Base-by-base conservation (phyloP, 1,140 invertebrate genomes). In the Epicauta chinensis region DNA sequence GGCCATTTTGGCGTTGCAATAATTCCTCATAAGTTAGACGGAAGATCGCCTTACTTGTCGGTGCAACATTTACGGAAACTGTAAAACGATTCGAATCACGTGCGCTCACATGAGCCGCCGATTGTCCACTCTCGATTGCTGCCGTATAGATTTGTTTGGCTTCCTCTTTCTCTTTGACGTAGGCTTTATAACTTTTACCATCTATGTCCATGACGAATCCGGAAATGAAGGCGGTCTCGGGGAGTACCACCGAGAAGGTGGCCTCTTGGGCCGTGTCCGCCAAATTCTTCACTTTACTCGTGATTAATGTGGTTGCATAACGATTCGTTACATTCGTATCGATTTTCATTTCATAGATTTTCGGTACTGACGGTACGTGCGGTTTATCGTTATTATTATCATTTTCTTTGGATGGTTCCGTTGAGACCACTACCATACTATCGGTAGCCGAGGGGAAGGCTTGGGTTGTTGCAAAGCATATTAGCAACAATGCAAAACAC, bases 11-110 rank as follows among this genome's bases (percentile, higher is more conserved):
- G 4, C 80, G 68, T 2, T 68, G 63, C 7, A 84, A 64, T 3
- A 84, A 59, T 67, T 83, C 80, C 65, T 84, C 82, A 60, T 83
- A 84, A 0, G 77, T 81, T 40, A 84, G 64, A 55, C 82, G 80
- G 65, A 84, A 84, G 0, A 73, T 69, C 0, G 77, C 79, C 59
- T 77, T 77, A 3, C 70, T 75, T 37, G 74, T 65, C 0, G 79
- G 67, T 60, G 81, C 80, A 7, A 83, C 66, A 60, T 84, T 84
- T 3, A 82, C 75, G 2, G 75, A 77, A 2, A 80, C 77, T 2
- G 75, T 77, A 60, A 84, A 83, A 34, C 76, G 72, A 59, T 83
- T 83, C 0, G 81, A 81, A 64, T 84, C 80, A 29, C 82, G 71
- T 9, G 80, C 78, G 58, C 78, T 69, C 3, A 73, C 72, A 54